Evolutionary conservation across 2,888 invertebrate genomes (phyloP).

Genomic region (Diploptera punctata): DNA sequence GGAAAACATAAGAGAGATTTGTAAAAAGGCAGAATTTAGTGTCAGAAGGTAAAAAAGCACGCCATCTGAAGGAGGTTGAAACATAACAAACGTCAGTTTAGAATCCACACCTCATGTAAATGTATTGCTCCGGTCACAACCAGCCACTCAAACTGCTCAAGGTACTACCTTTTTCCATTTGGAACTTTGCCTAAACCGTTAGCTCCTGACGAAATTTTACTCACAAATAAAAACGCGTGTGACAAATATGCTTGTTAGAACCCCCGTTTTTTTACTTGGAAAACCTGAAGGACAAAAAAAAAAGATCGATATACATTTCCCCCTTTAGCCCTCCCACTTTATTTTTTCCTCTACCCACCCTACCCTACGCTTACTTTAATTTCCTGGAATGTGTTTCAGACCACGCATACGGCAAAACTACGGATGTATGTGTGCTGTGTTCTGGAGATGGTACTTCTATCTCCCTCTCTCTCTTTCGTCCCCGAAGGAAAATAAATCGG

Average conservation of each 20-base stretch:
- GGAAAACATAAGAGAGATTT: too few species aligned
- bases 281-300: background rate
- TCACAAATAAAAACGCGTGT: conserved; percentile 15
- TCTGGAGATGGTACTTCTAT: background rate
- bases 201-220: conserved; percentile 1
- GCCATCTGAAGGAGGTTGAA: too few species aligned
- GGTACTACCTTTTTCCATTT: conserved; percentile 21
- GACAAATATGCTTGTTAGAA: conserved; percentile 9
- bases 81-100: background rate
- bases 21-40: too few species aligned
- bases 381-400: conserved; percentile 26
- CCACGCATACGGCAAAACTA: conserved; percentile 10
- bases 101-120: background rate
- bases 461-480: conserved; percentile 31
- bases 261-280: background rate
- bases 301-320: conserved; percentile 6
- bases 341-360: conserved; percentile 18
- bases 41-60: too few species aligned
- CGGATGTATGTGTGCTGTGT: conserved; percentile 16
- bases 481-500: conserved; percentile 42
- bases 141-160: background rate
- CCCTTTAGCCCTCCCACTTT: background rate
- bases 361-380: conserved; percentile 23
- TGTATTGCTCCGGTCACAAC: background rate
- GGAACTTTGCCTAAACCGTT: conserved; percentile 18